These are phyloP conservation scores for Dryococelus australis DNA, from an alignment of 2,888 invertebrate species.

Conservation along the genomic window DNA sequence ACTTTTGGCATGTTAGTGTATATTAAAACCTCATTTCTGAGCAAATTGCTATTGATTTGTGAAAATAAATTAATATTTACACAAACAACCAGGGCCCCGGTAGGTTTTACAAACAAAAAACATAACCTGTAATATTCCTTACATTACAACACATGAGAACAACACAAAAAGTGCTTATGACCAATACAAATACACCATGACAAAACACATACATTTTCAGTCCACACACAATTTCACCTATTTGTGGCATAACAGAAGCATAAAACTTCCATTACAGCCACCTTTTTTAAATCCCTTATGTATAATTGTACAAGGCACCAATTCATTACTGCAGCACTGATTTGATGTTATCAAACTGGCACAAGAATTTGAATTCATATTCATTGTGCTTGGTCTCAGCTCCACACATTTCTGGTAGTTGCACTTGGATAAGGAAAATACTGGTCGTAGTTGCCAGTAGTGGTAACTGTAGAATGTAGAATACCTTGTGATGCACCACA, in stretches of 20 bases:
- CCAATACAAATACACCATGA: background rate
- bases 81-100: background rate
- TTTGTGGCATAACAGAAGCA: background rate
- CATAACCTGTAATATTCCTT: background rate
- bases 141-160: background rate
- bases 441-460: background rate
- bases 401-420: background rate
- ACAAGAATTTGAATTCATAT: background rate
- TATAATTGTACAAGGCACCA: background rate
- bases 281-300: too few species aligned
- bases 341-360: background rate
- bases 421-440: background rate
- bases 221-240: background rate
- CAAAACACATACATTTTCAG: background rate
- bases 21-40: background rate
- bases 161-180: background rate
- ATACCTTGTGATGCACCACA: background rate
- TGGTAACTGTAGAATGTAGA: background rate
- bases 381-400: background rate
- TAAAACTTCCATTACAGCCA: background rate
- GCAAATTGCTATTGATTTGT: background rate
- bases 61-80: background rate
- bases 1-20: too few species aligned
- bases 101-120: background rate
- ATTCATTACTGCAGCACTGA: background rate